Conservation (phyloP, 2,113 vertebrate genomes). For the Paracyprichromis sp. region DNA sequence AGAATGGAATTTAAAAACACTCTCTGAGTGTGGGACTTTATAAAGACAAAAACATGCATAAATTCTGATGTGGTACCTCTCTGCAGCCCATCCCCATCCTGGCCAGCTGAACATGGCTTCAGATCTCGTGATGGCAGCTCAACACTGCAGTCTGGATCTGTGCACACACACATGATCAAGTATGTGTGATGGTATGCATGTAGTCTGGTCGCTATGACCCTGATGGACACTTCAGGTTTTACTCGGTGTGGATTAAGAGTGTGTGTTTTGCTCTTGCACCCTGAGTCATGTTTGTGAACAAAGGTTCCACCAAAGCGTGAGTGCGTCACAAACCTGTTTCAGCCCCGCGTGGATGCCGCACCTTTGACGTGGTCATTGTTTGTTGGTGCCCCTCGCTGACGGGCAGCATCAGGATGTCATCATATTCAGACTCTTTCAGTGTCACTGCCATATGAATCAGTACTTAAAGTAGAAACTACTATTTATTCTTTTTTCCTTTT, state of each 20-base stretch:
- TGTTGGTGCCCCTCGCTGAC: background rate
- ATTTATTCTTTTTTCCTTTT: conserved; percentile 85
- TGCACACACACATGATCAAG: background rate
- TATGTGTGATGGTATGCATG: background rate
- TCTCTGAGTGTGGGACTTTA: background rate
- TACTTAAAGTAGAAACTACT: conserved; percentile 75
- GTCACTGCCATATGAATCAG: conserved; percentile 62
- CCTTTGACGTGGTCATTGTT: background rate
- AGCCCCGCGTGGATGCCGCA: background rate
- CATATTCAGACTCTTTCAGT: conserved; percentile 5
- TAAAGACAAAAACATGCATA: background rate
- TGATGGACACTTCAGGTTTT: background rate
- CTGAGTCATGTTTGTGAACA: background rate
- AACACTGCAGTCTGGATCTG: background rate
- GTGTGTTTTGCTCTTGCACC: background rate
- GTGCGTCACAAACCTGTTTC: background rate
- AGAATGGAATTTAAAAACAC: background rate
- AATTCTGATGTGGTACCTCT: background rate
- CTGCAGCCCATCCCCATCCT: background rate
- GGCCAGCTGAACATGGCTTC: background rate
- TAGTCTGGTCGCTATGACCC: background rate
- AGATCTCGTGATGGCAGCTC: background rate
- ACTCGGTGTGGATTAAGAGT: background rate
- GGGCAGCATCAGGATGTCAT: background rate
- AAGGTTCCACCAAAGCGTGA: conserved; percentile 30